A percentile compares a stretch with the other conserved stretches of the same genome.
Evolutionary conservation across 2,113 vertebrate species (phyloP).

Genomic region (Oreochromis aureus): DNA sequence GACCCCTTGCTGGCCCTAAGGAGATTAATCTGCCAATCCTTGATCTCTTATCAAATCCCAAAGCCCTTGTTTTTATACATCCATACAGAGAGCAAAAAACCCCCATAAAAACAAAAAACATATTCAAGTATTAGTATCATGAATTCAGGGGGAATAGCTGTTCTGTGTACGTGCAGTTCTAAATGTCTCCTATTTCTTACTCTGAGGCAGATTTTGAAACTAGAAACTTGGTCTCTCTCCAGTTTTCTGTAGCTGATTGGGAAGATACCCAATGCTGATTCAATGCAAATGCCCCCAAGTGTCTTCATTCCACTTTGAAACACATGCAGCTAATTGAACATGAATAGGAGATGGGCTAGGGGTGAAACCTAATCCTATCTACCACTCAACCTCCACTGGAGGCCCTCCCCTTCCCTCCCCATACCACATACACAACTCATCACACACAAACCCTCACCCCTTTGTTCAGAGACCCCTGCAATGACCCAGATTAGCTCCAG

Average conservation of each 20-base stretch:
- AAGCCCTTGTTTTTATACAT: conserved; percentile 29
- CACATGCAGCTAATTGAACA: conserved; percentile 66
- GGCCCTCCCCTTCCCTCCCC: neutral
- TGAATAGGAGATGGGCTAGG: conserved; percentile 60
- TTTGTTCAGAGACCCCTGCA: conserved; percentile 37
- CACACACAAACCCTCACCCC: neutral
- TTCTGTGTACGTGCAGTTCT: neutral
- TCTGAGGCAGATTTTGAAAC: neutral
- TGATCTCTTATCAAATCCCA: conserved; percentile 26
- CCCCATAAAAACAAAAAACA: neutral
- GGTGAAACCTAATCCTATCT: conserved; percentile 65
- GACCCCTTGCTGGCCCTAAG: neutral
- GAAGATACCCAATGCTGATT: conserved; percentile 23
- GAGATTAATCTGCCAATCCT: conserved; percentile 37
- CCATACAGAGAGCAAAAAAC: neutral
- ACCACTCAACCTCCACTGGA: conserved; percentile 28
- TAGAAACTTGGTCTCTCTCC: neutral
- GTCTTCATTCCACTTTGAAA: conserved; percentile 58
- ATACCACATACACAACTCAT: neutral
- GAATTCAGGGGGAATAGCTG: neutral
- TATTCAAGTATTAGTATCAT: neutral
- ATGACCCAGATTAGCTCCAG: conserved; percentile 52
- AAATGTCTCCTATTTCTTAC: neutral
- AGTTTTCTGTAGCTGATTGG: conserved; percentile 11
- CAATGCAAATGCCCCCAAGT: conserved; percentile 48